phyloP scores from a whole-genome alignment of 2,113 vertebrate genomes.

The Panthera tigris region DNA sequence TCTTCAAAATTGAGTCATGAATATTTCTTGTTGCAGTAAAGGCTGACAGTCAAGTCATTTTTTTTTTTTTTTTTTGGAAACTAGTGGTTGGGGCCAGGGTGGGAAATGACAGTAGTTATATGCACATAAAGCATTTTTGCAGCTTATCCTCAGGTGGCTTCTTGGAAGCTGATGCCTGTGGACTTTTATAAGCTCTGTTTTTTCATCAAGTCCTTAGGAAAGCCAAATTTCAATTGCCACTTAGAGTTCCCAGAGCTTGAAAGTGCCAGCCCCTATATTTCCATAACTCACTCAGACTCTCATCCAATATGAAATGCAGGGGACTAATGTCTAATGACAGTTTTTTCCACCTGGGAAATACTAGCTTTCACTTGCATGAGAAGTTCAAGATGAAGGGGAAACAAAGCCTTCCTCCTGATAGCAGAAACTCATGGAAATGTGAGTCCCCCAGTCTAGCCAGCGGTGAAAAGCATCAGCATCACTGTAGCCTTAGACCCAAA shows the following conservation, averaged over 20 bases:
- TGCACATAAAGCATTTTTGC: neutral
- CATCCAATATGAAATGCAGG: conserved; percentile 26
- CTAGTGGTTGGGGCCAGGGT: neutral
- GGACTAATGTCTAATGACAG: conserved; percentile 3
- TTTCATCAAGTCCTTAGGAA: neutral
- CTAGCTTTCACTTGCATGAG: conserved; percentile 49
- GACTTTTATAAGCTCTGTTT: neutral
- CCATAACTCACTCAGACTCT: conserved; percentile 42
- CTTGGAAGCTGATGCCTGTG: neutral
- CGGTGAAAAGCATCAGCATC: conserved; percentile 28
- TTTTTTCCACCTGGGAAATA: conserved; percentile 51
- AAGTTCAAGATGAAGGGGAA: conserved; percentile 47
- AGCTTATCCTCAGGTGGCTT: neutral
- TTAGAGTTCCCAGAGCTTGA: conserved; percentile 34
- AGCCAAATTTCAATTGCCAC: neutral
- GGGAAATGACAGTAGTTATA: neutral
- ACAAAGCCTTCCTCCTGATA: conserved; percentile 22
- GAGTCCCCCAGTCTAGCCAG: conserved; percentile 35
- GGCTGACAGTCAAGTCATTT: conserved; percentile 80
- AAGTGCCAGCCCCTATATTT: conserved; percentile 20
- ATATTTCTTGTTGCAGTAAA: conserved; percentile 86
- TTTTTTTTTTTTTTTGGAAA: conserved; percentile 72
- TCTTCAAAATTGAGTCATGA: conserved; percentile 89
- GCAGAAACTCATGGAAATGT: neutral
- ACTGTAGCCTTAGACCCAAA: conserved; percentile 55